A percentile compares a stretch with the other conserved stretches of the same genome.
phyloP scores from a whole-genome alignment of 2,113 vertebrate genomes.

The Misgurnus anguillicaudatus region DNA sequence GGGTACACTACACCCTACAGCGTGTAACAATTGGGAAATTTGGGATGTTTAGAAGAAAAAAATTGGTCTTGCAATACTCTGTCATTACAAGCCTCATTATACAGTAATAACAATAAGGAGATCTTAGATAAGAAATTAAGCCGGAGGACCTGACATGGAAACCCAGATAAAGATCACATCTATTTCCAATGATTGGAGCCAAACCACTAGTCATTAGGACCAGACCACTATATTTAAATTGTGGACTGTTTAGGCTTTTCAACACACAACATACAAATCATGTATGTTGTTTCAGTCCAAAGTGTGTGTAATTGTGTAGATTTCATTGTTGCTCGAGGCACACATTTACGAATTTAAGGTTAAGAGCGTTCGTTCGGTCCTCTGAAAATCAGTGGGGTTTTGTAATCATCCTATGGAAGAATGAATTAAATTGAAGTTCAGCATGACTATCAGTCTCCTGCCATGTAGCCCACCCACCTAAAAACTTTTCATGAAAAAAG shows the following conservation, averaged over 20 bases:
- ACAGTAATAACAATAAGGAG: conserved; percentile 24
- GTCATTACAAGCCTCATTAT: conserved; percentile 56
- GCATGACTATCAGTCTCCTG: background rate
- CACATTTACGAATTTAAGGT: background rate
- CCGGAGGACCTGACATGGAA: conserved; percentile 48
- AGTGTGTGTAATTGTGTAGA: background rate
- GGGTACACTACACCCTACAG: conserved; percentile 28
- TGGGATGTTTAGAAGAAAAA: conserved; percentile 37
- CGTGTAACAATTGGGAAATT: conserved; percentile 41
- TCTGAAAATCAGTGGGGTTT: no score
- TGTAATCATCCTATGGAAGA: no score
- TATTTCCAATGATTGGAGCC: conserved; percentile 52
- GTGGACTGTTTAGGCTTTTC: conserved; percentile 25
- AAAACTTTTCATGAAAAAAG: conserved; percentile 4
- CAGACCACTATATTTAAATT: conserved; percentile 54
- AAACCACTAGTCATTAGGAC: conserved; percentile 52
- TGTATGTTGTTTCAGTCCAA: conserved; percentile 1
- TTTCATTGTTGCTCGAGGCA: background rate
- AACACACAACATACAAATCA: background rate
- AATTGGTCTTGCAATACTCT: conserved; percentile 45
- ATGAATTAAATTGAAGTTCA: background rate
- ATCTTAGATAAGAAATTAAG: conserved; percentile 48
- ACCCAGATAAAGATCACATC: conserved; percentile 55
- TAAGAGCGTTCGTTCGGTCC: no score
- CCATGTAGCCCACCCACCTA: background rate